phyloP scores from a whole-genome alignment of 2,888 invertebrate species.

The Zygaena filipendulae region DNA sequence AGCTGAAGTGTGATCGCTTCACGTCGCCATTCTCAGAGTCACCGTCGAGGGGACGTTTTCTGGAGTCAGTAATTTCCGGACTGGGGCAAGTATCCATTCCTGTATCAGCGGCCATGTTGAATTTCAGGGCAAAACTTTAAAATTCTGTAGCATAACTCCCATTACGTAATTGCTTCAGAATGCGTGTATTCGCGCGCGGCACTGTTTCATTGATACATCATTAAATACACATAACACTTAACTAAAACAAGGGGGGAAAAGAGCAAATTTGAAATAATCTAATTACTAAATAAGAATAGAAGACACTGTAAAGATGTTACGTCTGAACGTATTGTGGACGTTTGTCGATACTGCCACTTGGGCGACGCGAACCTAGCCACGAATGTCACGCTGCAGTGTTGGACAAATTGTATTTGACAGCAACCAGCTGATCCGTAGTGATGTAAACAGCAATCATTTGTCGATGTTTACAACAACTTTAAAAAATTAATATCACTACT shows the following conservation, averaged over 20 bases:
- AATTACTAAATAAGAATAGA: constrained; percentile 55
- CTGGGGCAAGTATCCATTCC: constrained; percentile 95
- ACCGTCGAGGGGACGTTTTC: constrained; percentile 89
- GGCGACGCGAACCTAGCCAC: constrained; percentile 46
- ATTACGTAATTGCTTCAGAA: constrained; percentile 65
- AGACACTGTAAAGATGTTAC: constrained; percentile 54
- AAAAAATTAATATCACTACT: too few relatives aligned
- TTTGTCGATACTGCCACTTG: constrained; percentile 58
- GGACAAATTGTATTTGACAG: constrained; percentile 47
- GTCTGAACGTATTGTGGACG: constrained; percentile 65
- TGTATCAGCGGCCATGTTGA: constrained; percentile 92
- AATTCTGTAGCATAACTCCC: constrained; percentile 69
- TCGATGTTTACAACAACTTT: too few relatives aligned
- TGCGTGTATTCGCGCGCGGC: constrained; percentile 52
- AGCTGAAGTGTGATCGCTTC: constrained; percentile 91
- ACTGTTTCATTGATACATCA: constrained; percentile 53
- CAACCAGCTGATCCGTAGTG: constrained; percentile 57
- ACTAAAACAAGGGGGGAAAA: constrained; percentile 48
- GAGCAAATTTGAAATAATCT: constrained; percentile 47
- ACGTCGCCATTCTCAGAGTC: constrained; percentile 90
- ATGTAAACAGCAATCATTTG: too few relatives aligned
- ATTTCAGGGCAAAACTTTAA: constrained; percentile 67
- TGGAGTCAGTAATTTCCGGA: constrained; percentile 91
- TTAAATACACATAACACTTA: constrained; percentile 60
- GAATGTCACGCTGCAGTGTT: constrained; percentile 31